A percentile compares a stretch with the other conserved stretches of the same genome.
These are phyloP conservation scores for Sympetrum striolatum DNA, from an alignment of 2,888 invertebrate genomes.

Conservation along the genomic window DNA sequence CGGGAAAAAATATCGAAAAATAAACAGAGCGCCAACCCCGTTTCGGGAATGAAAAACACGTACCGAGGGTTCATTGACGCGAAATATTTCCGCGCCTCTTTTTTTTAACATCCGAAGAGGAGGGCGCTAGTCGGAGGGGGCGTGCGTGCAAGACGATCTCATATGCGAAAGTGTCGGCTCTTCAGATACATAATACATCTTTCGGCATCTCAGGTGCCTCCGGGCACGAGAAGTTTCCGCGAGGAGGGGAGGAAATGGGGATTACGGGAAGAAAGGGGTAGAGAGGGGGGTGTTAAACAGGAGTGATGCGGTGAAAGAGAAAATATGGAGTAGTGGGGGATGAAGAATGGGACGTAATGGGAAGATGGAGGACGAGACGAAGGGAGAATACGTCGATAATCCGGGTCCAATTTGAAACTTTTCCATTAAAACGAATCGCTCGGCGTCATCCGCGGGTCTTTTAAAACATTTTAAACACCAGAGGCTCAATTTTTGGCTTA, in stretches of 20 bases:
- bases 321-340: not conserved
- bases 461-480: too few relatives aligned
- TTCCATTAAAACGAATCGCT: too few relatives aligned
- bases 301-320: not conserved
- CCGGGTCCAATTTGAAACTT: too few relatives aligned
- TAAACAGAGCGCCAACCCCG: not conserved
- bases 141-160: not conserved
- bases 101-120: not conserved
- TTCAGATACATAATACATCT: constrained; percentile 36
- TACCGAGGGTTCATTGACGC: not conserved
- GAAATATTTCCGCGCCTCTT: not conserved
- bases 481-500: too few relatives aligned
- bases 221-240: not conserved
- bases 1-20: not conserved
- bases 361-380: not conserved
- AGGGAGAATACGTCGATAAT: not conserved
- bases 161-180: not conserved
- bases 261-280: not conserved
- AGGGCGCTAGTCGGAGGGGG: not conserved
- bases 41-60: not conserved
- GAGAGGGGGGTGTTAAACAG: not conserved
- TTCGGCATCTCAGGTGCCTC: not conserved
- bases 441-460: too few relatives aligned
- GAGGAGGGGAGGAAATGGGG: not conserved
- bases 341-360: not conserved